Evolutionary conservation across 2,888 invertebrate genomes (phyloP).

Genomic region (Galerucella calmariensis): DNA sequence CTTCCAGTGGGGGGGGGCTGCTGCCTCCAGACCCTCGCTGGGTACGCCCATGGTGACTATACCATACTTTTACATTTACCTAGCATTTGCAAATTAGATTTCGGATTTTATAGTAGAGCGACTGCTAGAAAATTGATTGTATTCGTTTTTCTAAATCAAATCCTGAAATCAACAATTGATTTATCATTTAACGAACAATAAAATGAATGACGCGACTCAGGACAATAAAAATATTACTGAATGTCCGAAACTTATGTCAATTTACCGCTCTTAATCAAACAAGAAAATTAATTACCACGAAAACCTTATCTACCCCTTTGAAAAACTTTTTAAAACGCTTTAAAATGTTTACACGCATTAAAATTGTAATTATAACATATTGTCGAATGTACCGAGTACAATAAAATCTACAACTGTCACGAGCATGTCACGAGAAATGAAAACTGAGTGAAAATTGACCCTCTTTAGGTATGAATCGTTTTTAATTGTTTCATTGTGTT

Average conservation of each 20-base stretch:
- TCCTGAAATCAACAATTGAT: too few species aligned
- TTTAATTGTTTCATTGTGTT: constrained; percentile 46
- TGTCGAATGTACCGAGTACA: constrained; percentile 50
- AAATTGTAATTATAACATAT: constrained; percentile 55
- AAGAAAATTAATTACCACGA: not conserved
- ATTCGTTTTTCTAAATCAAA: too few species aligned
- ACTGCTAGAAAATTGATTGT: too few species aligned
- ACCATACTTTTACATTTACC: too few species aligned
- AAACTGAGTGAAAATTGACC: constrained; percentile 53
- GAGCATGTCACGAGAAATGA: constrained; percentile 52
- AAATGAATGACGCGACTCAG: too few species aligned
- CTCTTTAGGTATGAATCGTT: constrained; percentile 33
- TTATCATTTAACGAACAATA: too few species aligned
- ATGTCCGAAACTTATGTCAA: not conserved
- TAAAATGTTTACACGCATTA: constrained; percentile 47
- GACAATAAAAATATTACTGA: not conserved
- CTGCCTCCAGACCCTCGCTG: too few species aligned
- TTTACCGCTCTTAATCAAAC: not conserved
- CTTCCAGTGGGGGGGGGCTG: too few species aligned
- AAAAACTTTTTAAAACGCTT: constrained; percentile 29
- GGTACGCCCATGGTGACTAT: too few species aligned
- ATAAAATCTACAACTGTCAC: constrained; percentile 57
- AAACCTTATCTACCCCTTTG: not conserved
- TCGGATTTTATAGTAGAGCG: too few species aligned
- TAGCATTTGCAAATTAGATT: too few species aligned